phyloP scores from a whole-genome alignment of 2,113 vertebrate genomes.

The Tyto alba region DNA sequence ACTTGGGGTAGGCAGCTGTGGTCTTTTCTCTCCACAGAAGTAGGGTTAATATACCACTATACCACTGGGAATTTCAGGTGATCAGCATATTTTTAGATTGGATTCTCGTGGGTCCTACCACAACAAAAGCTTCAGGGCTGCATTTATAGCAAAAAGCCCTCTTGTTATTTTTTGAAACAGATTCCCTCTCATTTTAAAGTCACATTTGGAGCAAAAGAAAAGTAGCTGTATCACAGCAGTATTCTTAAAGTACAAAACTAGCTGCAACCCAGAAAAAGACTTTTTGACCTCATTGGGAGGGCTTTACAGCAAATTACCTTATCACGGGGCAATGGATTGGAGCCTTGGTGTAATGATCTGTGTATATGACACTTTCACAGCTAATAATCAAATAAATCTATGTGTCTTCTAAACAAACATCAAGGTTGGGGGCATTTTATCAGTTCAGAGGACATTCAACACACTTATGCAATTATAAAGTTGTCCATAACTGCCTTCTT shows the following conservation, averaged over 20 bases:
- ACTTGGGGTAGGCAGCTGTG: not conserved
- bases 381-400: not conserved
- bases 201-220: not conserved
- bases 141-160: not conserved
- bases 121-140: not conserved
- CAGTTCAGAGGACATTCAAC: not conserved
- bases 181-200: not conserved
- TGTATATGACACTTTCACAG: not conserved
- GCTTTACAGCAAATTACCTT: not conserved
- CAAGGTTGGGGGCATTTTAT: not conserved
- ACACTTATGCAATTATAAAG: not conserved
- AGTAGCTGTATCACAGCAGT: not conserved
- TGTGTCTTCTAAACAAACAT: not conserved
- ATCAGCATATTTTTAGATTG: not conserved
- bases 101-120: not conserved
- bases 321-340: not conserved
- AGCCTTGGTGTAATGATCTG: not conserved
- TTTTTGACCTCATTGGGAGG: not conserved
- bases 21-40: not conserved
- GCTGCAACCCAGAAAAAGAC: not conserved
- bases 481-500: not conserved
- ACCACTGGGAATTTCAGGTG: not conserved
- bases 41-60: not conserved
- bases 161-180: not conserved
- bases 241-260: not conserved